Evolutionary conservation across 2,888 invertebrate species (phyloP).

Genomic region (Pollenia angustigena): DNA sequence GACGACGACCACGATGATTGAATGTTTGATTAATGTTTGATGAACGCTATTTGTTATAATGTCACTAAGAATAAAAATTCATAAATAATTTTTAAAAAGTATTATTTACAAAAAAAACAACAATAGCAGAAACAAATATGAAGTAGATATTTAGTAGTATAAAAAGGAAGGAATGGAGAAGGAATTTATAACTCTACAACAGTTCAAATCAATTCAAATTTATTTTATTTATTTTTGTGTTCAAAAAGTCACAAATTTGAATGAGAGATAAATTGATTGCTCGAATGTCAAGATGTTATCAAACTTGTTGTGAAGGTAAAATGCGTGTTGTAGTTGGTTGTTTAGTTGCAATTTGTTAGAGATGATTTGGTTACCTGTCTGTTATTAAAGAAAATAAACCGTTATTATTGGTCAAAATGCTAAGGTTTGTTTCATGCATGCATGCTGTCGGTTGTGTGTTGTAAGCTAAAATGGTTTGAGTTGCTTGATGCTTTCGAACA

Average conservation of each 20-base stretch:
- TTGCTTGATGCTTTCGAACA: conserved; percentile 49
- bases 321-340: conserved; percentile 5
- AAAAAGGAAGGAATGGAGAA: not conserved
- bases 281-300: conserved; percentile 24
- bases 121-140: conserved; percentile 10
- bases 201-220: conserved; percentile 26
- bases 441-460: conserved; percentile 4
- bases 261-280: conserved; percentile 24
- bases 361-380: not conserved
- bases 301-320: conserved; percentile 43
- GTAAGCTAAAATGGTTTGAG: conserved; percentile 37
- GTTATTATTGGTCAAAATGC: conserved; percentile 61
- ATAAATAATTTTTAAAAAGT: conserved; percentile 52
- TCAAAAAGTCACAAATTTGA: not conserved
- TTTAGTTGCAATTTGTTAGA: not conserved
- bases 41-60: conserved; percentile 61
- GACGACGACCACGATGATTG: conserved; percentile 56
- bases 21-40: conserved; percentile 64
- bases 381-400: conserved; percentile 39
- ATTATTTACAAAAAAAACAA: conserved; percentile 41
- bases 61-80: conserved; percentile 46
- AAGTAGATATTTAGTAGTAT: not conserved
- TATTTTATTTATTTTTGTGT: conserved; percentile 17
- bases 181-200: conserved; percentile 1
- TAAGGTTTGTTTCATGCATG: not conserved